phyloP scores from a whole-genome alignment of 1,140 invertebrate genomes.

The Aethina tumida region DNA sequence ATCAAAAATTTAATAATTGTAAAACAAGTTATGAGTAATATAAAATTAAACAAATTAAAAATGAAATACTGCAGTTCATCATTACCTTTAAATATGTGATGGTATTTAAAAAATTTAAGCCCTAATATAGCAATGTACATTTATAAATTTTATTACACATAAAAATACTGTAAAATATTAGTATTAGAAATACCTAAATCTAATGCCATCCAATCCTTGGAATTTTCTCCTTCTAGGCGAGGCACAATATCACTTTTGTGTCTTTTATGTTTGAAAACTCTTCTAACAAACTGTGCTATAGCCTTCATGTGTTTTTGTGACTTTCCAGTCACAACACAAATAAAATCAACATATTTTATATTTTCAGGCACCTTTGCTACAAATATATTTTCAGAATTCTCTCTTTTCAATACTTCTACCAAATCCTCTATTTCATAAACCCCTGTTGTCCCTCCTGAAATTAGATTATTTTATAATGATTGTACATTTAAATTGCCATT shows the following conservation, averaged over 20 bases:
- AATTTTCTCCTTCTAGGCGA: conserved; percentile 64
- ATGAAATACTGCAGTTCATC: conserved; percentile 2
- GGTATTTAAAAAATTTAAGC: too few relatives aligned
- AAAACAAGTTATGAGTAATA: neutral
- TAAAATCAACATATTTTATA: conserved; percentile 50
- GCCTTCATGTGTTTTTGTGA: conserved; percentile 43
- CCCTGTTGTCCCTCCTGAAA: conserved; percentile 21
- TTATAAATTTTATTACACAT: too few relatives aligned
- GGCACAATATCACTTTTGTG: conserved; percentile 54
- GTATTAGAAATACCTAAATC: conserved; percentile 79
- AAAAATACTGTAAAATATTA: too few relatives aligned
- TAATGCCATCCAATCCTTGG: conserved; percentile 76
- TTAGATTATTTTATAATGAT: conserved; percentile 4
- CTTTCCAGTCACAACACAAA: conserved; percentile 27
- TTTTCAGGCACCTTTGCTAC: conserved; percentile 65
- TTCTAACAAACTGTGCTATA: conserved; percentile 65
- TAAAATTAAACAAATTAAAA: neutral
- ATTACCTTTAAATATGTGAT: too few relatives aligned
- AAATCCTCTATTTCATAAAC: conserved; percentile 62
- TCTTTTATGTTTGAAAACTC: conserved; percentile 68
- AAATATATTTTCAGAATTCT: conserved; percentile 74
- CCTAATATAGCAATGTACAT: too few relatives aligned
- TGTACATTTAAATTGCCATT: conserved; percentile 3
- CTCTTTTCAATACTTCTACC: conserved; percentile 60
- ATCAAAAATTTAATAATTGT: too few relatives aligned